Evolutionary conservation across 2,113 vertebrate species (phyloP).

Genomic region (Nymphicus hollandicus): DNA sequence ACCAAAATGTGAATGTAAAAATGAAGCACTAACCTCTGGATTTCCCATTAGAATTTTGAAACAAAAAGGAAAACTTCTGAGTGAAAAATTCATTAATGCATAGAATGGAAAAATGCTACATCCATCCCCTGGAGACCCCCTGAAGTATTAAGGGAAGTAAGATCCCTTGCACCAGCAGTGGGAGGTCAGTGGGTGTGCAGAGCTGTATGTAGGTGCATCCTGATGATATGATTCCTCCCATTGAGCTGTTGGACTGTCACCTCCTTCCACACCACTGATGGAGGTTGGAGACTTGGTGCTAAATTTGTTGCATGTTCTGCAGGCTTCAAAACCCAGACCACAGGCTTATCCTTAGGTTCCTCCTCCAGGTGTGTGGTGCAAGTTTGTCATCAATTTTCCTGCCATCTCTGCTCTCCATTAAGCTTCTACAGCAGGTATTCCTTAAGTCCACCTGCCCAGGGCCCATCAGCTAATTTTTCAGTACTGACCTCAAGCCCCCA

Average conservation of each 20-base stretch:
- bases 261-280: background rate
- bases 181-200: background rate
- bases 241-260: background rate
- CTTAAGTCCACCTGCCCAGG: background rate
- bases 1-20: background rate
- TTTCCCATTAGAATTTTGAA: background rate
- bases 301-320: background rate
- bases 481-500: background rate
- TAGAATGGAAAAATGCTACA: background rate
- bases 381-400: background rate
- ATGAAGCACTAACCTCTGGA: background rate
- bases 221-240: background rate
- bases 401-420: background rate
- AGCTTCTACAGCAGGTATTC: background rate
- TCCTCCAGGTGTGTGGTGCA: background rate
- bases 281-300: background rate
- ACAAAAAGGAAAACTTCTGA: background rate
- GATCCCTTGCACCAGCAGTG: background rate
- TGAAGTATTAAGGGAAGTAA: background rate
- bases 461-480: background rate
- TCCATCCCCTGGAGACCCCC: background rate
- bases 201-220: background rate
- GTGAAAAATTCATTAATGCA: background rate
- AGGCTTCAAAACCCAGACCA: background rate
- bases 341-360: rapidly evolving